Conservation (phyloP, 2,113 vertebrate genomes). For the Gracilinanus agilis region DNA sequence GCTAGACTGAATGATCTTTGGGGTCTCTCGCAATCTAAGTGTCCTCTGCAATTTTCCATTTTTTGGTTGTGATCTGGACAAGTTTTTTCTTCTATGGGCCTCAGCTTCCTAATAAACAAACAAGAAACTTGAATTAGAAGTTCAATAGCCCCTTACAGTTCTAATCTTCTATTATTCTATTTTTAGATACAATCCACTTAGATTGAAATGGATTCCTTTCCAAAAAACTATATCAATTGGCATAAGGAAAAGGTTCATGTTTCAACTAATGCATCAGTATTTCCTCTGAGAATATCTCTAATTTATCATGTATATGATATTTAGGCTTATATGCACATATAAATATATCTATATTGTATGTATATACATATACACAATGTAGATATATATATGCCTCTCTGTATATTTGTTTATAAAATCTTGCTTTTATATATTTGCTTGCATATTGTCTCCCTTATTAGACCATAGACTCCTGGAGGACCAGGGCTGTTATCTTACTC, state of each 20-base stretch:
- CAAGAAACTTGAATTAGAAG: not conserved
- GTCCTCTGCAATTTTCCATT: not conserved
- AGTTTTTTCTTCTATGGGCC: not conserved
- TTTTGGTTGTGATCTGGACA: not conserved
- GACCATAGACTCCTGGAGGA: not conserved
- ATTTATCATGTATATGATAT: not conserved
- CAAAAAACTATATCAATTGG: conserved; percentile 65
- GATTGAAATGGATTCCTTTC: conserved; percentile 68
- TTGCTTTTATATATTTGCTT: not conserved
- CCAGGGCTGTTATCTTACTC: not conserved
- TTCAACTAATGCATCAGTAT: conserved; percentile 49
- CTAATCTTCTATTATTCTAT: not conserved
- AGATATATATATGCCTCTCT: too few species aligned
- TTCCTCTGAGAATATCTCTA: not conserved
- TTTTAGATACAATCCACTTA: conserved; percentile 45
- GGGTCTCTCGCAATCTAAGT: not conserved
- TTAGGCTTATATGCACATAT: not conserved
- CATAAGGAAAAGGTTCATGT: conserved; percentile 53
- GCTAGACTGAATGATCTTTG: not conserved
- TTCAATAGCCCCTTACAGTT: not conserved
- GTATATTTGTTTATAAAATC: not conserved
- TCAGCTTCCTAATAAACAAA: not conserved
- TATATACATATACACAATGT: too few species aligned
- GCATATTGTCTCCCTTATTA: not conserved
- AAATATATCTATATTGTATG: too few species aligned